Base-by-base conservation (phyloP, 2,888 invertebrate genomes). In the Dasysyrphus albostriatus region DNA sequence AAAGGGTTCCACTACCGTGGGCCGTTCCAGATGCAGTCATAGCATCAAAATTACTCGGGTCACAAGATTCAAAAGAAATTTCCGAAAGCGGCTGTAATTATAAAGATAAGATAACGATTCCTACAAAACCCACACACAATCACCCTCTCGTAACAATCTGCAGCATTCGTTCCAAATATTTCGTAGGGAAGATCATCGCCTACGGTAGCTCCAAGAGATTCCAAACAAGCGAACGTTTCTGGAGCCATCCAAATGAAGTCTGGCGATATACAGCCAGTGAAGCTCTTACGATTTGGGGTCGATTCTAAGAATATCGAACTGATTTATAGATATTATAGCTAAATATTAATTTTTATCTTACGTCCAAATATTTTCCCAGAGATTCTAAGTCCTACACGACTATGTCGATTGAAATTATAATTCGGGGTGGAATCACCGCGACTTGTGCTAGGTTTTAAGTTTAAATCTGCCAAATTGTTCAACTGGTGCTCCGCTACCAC, bases 231-330 rank as follows among this genome's bases (percentile, higher is more conserved):
- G 76, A 93, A 93, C 4, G 91, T 90, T 73, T 93, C 93, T 0
- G 93, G 92, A 0, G 92, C 91, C 79, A 91, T 84, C 93, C 93
- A 93, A 63, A 92, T 90, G 24, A 92, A 91, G 69, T 93, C 93
- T 0, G 93, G 91, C 12, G 92, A 91, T 24, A 89, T 88, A 51
- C 88, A 90, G 24, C 92, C 91, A 8, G 89, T 89, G 59, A 92
- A 91, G 58, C 92, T 92, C 74, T 92, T 92, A 1, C 93, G 91
- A 67, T 90, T 90, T 1, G 91, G 90, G 5, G 91, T 91, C 10
- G 90, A 90, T 58, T 89, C 90, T 90, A 16, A 69, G 83, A 54
- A 54, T 29, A 2, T 29, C 12, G 3, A 7, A 29, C 0, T 29
- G 14, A 14, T 54, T 14, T 49, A 29, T 12, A 16, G 10, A 58